Percentiles rank a stretch among this genome's conserved stretches.
Conservation (phyloP, 2,113 vertebrate species). For the Thalassoma bifasciatum region DNA sequence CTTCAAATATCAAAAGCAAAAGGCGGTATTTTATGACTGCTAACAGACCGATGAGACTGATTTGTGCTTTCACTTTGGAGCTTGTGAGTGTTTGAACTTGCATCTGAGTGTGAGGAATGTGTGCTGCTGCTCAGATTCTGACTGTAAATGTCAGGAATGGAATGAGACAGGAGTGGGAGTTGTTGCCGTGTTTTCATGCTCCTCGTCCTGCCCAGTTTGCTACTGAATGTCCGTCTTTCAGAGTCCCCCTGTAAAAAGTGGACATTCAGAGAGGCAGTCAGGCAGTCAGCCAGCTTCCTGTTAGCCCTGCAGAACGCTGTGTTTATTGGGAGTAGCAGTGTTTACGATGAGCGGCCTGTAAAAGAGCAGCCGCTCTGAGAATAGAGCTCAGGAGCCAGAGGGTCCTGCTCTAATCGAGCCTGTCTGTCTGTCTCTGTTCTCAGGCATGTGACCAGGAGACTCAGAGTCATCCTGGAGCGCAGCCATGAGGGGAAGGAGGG, state of each 20-base stretch:
- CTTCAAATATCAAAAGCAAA: background rate
- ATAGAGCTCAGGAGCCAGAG: conserved; percentile 44
- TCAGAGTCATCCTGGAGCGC: conserved; percentile 53
- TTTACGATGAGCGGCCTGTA: conserved; percentile 46
- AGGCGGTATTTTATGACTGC: background rate
- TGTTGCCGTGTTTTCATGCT: background rate
- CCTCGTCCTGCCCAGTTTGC: background rate
- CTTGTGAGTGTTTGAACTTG: conserved; percentile 62
- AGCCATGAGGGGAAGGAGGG: conserved; percentile 50
- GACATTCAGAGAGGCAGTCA: conserved; percentile 30
- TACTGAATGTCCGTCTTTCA: conserved; percentile 47
- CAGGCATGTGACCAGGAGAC: conserved; percentile 79
- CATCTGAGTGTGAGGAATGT: conserved; percentile 57
- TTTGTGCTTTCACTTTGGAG: conserved; percentile 8
- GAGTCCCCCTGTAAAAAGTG: conserved; percentile 4
- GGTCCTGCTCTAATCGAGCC: conserved; percentile 58
- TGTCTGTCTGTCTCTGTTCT: conserved; percentile 40
- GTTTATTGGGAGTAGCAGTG: conserved; percentile 55
- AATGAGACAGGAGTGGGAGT: conserved; percentile 29
- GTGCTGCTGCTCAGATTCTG: conserved; percentile 26
- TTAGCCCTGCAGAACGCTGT: conserved; percentile 22
- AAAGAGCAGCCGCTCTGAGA: conserved; percentile 47
- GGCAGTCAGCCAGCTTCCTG: conserved; percentile 41
- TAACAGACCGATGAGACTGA: background rate
- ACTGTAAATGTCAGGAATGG: conserved; percentile 50